Base-by-base conservation (phyloP, 2,113 vertebrate species). In the Egretta garzetta region DNA sequence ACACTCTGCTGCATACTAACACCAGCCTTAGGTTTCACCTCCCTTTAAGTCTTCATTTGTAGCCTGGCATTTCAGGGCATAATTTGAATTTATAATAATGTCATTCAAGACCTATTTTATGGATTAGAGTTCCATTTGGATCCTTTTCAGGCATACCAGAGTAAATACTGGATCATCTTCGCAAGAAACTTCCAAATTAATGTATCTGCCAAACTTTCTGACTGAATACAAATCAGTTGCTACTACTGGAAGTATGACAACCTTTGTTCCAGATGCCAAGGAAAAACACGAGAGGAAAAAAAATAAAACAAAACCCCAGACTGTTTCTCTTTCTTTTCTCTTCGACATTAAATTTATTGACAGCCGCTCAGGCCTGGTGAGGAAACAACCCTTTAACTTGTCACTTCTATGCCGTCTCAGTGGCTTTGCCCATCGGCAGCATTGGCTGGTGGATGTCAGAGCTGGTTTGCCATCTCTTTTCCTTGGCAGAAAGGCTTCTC, bases 121-220 rank as follows among this genome's bases (percentile, higher is more conserved):
- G 92, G 95, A 96, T 96, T 86, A 91, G 9, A 90, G 47, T 21
- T 92, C 80, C 90, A 81, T 72, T 90, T 86, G 83, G 82, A 96
- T 71, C 80, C 82, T 74, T 79, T 74, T 47, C 92, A 93, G 74
- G 58, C 93, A 60, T 67, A 86, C 37, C 79, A 84, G 88, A 52
- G 82, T 60, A 93, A 97, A 93, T 27, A 70, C 53, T 80, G 82
- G 85, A 82, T 92, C 90, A 77, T 82, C 93, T 75, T 86, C 21
- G 1, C 45, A 8, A 95, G 88, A 73, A 95, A 77, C 85, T 96
- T 93, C 89, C 91, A 87, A 87, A 95, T 87, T 22, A 74, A 82
- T 8, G 8, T 5, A 6, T 67, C 77, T 82, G 93, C 91, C 91
- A 93, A 90, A 95, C 23, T 89, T 86, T 8, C 80, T 13, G 47